Percentiles rank a stretch among this genome's conserved stretches.
Evolutionary conservation across 2,797 vertebrate species (phyloP).

Genomic region (Paratrypauchen microcephalus): DNA sequence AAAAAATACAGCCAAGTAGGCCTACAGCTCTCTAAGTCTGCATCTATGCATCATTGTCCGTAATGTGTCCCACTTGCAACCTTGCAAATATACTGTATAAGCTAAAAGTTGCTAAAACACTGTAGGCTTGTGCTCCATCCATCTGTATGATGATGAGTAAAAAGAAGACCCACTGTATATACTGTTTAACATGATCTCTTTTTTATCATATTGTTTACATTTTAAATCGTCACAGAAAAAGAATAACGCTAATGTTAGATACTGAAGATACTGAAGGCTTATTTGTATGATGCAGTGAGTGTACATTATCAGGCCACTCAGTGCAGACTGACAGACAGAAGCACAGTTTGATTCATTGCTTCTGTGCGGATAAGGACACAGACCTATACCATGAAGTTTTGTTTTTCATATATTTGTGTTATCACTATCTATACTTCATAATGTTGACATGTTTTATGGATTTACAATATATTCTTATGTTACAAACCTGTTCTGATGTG

Average conservation of each 20-base stretch:
- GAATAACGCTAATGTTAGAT: not conserved
- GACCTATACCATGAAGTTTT: not conserved
- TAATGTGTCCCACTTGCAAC: too few species aligned
- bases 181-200: too few species aligned
- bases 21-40: too few species aligned
- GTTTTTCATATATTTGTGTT: not conserved
- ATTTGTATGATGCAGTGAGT: constrained; percentile 10
- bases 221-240: too few species aligned
- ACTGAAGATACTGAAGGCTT: not conserved
- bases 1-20: too few species aligned
- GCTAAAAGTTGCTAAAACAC: too few species aligned
- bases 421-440: not conserved
- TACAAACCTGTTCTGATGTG: not conserved
- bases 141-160: too few species aligned
- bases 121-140: too few species aligned
- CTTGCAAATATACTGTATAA: too few species aligned
- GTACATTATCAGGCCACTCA: constrained; percentile 6
- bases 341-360: constrained; percentile 20
- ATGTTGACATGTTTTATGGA: constrained; percentile 8
- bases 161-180: too few species aligned
- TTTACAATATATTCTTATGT: constrained; percentile 1
- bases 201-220: too few species aligned
- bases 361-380: constrained; percentile 17
- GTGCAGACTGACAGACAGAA: not conserved
- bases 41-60: too few species aligned